A percentile compares a stretch with the other conserved stretches of the same genome.
Evolutionary conservation across 2,888 invertebrate genomes (phyloP).

Genomic region (Chrysolina oricalcia): DNA sequence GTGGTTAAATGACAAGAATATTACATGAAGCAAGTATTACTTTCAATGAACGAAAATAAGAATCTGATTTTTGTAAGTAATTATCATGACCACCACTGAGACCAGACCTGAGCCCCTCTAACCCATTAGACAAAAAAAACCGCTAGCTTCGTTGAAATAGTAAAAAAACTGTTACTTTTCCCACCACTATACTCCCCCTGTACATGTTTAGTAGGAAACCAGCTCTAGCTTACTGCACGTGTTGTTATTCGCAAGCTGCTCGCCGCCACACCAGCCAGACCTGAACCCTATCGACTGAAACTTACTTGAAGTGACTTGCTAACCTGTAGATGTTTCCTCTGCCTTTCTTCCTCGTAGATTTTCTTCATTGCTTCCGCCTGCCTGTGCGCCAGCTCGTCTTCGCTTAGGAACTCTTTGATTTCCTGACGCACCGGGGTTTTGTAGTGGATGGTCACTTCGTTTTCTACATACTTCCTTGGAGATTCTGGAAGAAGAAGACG

Average conservation of each 20-base stretch:
- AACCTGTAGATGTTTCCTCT: constrained; percentile 91
- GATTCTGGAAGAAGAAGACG: constrained; percentile 77
- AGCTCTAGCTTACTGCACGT: constrained; percentile 4
- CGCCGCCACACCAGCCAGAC: constrained; percentile 52
- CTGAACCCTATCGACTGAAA: constrained; percentile 47
- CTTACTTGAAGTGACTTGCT: constrained; percentile 66
- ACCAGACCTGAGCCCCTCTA: too few relatives aligned
- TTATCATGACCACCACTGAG: too few relatives aligned
- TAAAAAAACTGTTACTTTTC: neutral
- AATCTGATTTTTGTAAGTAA: too few relatives aligned
- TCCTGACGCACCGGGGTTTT: constrained; percentile 90
- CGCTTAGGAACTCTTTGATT: constrained; percentile 88
- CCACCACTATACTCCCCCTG: neutral
- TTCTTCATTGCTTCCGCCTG: constrained; percentile 94
- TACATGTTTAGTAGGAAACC: constrained; percentile 4
- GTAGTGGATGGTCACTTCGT: constrained; percentile 96
- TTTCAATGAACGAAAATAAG: too few relatives aligned
- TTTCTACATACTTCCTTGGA: constrained; percentile 91
- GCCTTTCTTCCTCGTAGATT: constrained; percentile 90
- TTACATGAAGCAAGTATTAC: too few relatives aligned
- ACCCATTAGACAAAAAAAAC: too few relatives aligned
- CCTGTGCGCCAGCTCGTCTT: constrained; percentile 89
- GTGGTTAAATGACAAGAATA: too few relatives aligned
- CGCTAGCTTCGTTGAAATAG: too few relatives aligned
- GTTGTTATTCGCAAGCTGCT: constrained; percentile 44